phyloP scores from a whole-genome alignment of 2,888 invertebrate species.

The Leptinotarsa tumamoca region DNA sequence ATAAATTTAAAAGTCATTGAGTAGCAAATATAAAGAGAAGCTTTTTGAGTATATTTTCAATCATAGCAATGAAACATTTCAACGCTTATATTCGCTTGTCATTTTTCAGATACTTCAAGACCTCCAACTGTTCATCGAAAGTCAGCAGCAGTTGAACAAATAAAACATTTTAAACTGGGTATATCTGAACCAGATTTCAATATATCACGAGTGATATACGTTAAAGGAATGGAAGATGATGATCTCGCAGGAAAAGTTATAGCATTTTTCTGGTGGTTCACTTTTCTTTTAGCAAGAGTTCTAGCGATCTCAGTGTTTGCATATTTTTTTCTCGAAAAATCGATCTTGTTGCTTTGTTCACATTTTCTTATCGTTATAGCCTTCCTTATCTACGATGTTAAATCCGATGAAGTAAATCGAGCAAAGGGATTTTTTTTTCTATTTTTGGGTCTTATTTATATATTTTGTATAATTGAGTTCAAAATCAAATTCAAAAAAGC shows the following conservation, averaged over 20 bases:
- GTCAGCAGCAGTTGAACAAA: constrained; percentile 53
- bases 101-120: constrained; percentile 33
- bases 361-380: constrained; percentile 78
- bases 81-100: neutral
- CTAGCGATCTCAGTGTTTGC: constrained; percentile 78
- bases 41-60: too few relatives aligned
- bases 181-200: constrained; percentile 55
- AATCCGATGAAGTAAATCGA: constrained; percentile 66
- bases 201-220: constrained; percentile 64
- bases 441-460: constrained; percentile 79
- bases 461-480: constrained; percentile 83
- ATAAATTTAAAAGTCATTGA: too few relatives aligned
- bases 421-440: constrained; percentile 71
- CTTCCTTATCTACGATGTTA: constrained; percentile 75
- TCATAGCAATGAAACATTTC: neutral
- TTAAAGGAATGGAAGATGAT: constrained; percentile 79
- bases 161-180: neutral
- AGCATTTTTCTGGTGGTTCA: constrained; percentile 82
- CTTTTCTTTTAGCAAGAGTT: constrained; percentile 79
- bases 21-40: too few relatives aligned
- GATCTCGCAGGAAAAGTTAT: constrained; percentile 78
- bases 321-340: constrained; percentile 74
- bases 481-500: constrained; percentile 82
- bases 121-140: constrained; percentile 44
- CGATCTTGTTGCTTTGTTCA: constrained; percentile 71